Evolutionary conservation across 2,797 vertebrate genomes (phyloP).

Genomic region (Miichthys miiuy): DNA sequence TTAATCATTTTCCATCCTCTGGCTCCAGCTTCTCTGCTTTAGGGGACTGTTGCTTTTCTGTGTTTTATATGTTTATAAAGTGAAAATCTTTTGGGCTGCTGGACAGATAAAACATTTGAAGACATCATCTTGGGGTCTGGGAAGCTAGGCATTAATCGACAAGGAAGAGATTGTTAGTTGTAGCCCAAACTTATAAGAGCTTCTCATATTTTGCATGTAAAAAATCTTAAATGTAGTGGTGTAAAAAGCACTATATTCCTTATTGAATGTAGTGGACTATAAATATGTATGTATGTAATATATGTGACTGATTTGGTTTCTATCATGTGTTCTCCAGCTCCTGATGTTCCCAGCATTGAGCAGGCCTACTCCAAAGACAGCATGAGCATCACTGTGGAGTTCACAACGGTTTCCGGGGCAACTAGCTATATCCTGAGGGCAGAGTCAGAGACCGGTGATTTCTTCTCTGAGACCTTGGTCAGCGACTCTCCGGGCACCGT

Average conservation of each 20-base stretch:
- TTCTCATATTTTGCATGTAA: not conserved
- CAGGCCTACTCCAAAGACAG: constrained; percentile 92
- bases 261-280: not conserved
- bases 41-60: not conserved
- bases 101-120: no score
- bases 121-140: no score
- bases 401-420: constrained; percentile 87
- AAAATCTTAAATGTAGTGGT: no score
- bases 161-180: not conserved
- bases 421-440: constrained; percentile 89
- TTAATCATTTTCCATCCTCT: not conserved
- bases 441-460: constrained; percentile 74
- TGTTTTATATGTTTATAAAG: not conserved
- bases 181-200: accelerated
- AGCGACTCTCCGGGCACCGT: constrained; percentile 87
- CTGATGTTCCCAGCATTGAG: constrained; percentile 87
- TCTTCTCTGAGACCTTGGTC: constrained; percentile 87
- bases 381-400: constrained; percentile 93
- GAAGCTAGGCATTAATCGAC: not conserved
- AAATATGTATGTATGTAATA: no score
- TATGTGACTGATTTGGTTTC: constrained; percentile 15
- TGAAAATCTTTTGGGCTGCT: not conserved
- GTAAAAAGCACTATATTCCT: not conserved
- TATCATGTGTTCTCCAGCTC: constrained; percentile 80
- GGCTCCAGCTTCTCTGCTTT: not conserved